Evolutionary conservation across 2,797 vertebrate genomes (phyloP).

Genomic region (Lacerta agilis): DNA sequence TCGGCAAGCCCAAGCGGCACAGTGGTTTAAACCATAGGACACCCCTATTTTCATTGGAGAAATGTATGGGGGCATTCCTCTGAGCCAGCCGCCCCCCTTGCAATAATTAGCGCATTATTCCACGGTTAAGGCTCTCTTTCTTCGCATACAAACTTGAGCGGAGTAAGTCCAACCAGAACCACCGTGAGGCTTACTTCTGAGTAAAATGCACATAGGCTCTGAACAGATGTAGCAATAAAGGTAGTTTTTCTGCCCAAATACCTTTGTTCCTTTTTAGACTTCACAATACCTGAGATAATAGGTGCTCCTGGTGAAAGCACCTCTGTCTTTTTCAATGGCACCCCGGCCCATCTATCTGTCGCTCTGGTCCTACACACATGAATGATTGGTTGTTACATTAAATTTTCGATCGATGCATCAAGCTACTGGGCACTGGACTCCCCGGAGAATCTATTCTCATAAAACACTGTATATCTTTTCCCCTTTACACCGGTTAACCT

Average conservation of each 20-base stretch:
- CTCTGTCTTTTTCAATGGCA: background rate
- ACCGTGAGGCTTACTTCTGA: too few relatives aligned
- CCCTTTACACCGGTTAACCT: constrained; percentile 12
- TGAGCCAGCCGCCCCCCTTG: background rate
- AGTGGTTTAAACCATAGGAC: too few relatives aligned
- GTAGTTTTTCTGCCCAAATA: background rate
- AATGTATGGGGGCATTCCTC: background rate
- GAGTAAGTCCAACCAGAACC: background rate
- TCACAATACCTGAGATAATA: background rate
- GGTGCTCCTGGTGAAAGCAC: background rate
- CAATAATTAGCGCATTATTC: background rate
- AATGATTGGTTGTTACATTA: background rate
- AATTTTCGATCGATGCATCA: constrained; percentile 6
- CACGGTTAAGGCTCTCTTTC: background rate
- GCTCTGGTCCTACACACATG: background rate
- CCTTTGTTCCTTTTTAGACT: background rate
- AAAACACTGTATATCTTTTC: constrained; percentile 1
- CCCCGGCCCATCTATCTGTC: background rate
- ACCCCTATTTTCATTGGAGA: too few relatives aligned
- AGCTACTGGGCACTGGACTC: background rate
- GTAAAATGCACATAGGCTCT: background rate
- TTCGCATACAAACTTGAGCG: background rate
- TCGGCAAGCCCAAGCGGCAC: too few relatives aligned
- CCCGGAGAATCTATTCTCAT: constrained; percentile 4
- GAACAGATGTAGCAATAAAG: background rate